These are phyloP conservation scores for Mormyrus proboscirostris DNA, from an alignment of 2,797 vertebrate genomes.

Conservation along the genomic window DNA sequence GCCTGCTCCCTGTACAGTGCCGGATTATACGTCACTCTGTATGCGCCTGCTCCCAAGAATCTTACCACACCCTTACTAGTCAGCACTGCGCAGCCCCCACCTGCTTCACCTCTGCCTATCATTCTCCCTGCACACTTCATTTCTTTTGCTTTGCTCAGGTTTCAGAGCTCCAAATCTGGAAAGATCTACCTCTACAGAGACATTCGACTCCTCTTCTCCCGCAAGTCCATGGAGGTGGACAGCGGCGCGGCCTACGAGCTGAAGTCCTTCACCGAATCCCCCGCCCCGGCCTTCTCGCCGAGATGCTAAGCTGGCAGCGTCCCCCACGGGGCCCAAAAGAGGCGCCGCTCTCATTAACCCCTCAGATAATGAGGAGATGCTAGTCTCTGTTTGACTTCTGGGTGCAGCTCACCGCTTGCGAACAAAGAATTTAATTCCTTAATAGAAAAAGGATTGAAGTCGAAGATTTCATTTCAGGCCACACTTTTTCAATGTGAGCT, in stretches of 20 bases:
- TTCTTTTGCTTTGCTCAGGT: conserved; percentile 61
- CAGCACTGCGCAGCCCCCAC: neutral
- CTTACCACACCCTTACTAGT: too few species aligned
- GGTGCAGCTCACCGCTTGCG: neutral
- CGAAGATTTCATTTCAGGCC: conserved; percentile 15
- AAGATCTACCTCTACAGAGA: conserved; percentile 99
- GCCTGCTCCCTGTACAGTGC: too few species aligned
- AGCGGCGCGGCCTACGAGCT: conserved; percentile 98
- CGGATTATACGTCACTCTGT: too few species aligned
- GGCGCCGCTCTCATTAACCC: neutral
- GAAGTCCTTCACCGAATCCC: conserved; percentile 94
- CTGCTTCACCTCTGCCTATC: neutral
- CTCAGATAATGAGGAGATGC: neutral
- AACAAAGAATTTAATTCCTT: neutral
- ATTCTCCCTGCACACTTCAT: neutral
- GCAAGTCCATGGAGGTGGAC: conserved; percentile 99
- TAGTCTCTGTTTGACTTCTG: neutral
- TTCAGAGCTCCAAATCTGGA: conserved; percentile 99
- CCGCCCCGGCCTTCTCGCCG: conserved; percentile 85
- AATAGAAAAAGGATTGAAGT: neutral
- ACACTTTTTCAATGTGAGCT: conserved; percentile 24
- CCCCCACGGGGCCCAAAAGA: neutral
- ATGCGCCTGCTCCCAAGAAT: neutral
- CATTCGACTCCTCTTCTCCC: conserved; percentile 93
- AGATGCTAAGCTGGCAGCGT: conserved; percentile 70